Conservation (phyloP, 2,888 invertebrate species). For the Drosophila demipolita region DNA sequence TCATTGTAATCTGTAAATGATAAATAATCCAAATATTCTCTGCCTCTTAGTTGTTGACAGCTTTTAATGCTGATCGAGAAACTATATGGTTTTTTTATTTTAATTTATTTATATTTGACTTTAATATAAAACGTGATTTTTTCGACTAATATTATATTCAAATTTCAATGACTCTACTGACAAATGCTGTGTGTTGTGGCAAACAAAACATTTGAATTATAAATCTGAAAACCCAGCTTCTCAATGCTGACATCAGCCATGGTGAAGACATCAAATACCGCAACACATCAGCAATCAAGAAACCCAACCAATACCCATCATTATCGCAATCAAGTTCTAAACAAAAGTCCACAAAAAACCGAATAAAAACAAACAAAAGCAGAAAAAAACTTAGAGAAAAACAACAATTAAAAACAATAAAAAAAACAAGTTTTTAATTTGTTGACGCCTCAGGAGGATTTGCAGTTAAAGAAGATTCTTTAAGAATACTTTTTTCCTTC, state of each 20-base stretch:
- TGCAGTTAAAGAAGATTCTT: neutral
- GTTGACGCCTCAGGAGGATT: conserved; percentile 38
- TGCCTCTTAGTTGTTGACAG: neutral
- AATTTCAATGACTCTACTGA: conserved; percentile 17
- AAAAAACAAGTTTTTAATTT: conserved; percentile 63
- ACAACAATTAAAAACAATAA: conserved; percentile 4
- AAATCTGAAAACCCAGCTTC: conserved; percentile 50
- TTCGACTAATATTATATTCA: conserved; percentile 2
- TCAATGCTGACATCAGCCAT: conserved; percentile 68
- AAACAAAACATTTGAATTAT: conserved; percentile 51
- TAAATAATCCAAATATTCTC: neutral
- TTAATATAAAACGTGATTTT: conserved; percentile 35
- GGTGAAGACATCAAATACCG: conserved; percentile 39
- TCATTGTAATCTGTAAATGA: neutral
- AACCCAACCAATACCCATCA: conserved; percentile 54
- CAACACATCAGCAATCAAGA: conserved; percentile 40
- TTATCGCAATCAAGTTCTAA: conserved; percentile 62
- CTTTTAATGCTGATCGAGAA: neutral
- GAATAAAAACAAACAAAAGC: conserved; percentile 9
- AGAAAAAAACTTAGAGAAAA: neutral
- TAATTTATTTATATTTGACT: conserved; percentile 29
- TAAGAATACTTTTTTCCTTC: neutral
- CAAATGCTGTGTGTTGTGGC: neutral
- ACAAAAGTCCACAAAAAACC: conserved; percentile 23
- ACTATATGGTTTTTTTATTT: neutral